Evolutionary conservation across 1,140 invertebrate species (phyloP), one percentile per base, ranked within the genome.

Genomic region (Bombus terrestris): DNA sequence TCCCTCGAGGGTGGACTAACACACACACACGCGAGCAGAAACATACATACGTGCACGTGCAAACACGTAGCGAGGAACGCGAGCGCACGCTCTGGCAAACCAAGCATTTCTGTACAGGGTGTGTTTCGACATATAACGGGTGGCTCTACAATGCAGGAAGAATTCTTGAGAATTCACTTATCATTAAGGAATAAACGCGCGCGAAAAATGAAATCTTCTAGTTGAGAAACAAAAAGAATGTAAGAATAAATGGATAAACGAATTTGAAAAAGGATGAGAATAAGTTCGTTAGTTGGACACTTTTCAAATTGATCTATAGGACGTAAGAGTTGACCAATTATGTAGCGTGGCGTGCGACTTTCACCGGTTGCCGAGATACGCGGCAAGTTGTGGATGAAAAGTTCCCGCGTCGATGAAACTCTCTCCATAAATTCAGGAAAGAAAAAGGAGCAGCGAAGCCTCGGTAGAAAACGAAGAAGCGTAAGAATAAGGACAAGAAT

Each of bases 1-100:
- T 92, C 91, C 91, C 93, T 93, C 92, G 93, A 94, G 94, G 93
- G 93, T 95, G 94, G 94, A 95, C 94, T 92, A 92, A 92, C 92
- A 93, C 92, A 92, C 91, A 91, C 92, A 92, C 88, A 82, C 90
- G 91, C 91, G 18, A 53, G 47, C 47, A 53, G 47, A 53, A 53
- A 92, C 91, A 86, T 91, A 91, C 88, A 88, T 83, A 91, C 88
- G 72, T 82, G 83, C 91, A 81, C 85, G 73, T 89, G 88, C 89
- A 92, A 90, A 90, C 92, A 85, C 89, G 75, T 80, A 37, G 72
- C 57, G 43, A 69, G 47, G 62, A 32, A 71, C 82, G 82, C 59
- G 35, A 53, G 86, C 83, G 86, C 86, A 75, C 86, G 89, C 88
- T 64, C 74, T 72, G 74, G 94, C 92, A 92, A 94, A 94, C 93